A percentile compares a stretch with the other conserved stretches of the same genome.
phyloP scores from a whole-genome alignment of 2,797 vertebrate species.

The Hapalemur alaotrensis region DNA sequence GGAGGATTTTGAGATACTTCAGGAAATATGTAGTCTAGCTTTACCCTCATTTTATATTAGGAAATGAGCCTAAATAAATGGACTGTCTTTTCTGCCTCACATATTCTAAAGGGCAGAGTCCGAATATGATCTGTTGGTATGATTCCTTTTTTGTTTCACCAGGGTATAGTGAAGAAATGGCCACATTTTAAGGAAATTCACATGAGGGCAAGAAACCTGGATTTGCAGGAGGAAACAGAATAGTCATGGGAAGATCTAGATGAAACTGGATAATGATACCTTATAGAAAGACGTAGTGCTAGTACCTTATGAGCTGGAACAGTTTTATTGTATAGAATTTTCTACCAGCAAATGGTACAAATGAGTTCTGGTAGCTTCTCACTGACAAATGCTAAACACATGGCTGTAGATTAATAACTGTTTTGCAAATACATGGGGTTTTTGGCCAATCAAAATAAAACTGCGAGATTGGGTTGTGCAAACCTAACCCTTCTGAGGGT shows the following conservation, averaged over 20 bases:
- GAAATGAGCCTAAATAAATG: not conserved
- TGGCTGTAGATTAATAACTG: not conserved
- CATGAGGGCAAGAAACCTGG: not conserved
- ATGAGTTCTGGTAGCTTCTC: not conserved
- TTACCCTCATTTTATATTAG: not conserved
- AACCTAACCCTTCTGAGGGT: not conserved
- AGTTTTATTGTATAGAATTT: not conserved
- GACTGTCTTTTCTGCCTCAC: not conserved
- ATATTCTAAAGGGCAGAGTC: not conserved
- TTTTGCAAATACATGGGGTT: not conserved
- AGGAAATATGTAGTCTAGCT: not conserved
- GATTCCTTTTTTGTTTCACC: not conserved
- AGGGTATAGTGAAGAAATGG: not conserved
- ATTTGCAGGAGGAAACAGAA: not conserved
- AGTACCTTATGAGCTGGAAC: not conserved
- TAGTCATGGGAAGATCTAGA: not conserved
- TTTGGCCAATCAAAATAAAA: not conserved
- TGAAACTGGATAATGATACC: not conserved
- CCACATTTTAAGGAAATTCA: conserved; percentile 28
- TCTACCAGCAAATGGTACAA: not conserved
- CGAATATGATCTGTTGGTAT: not conserved
- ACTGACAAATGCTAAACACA: not conserved
- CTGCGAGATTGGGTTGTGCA: not conserved
- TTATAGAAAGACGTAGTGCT: not conserved
- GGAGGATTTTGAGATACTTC: not conserved